Conservation (phyloP, 2,888 invertebrate species). For the Parnassius orleans region DNA sequence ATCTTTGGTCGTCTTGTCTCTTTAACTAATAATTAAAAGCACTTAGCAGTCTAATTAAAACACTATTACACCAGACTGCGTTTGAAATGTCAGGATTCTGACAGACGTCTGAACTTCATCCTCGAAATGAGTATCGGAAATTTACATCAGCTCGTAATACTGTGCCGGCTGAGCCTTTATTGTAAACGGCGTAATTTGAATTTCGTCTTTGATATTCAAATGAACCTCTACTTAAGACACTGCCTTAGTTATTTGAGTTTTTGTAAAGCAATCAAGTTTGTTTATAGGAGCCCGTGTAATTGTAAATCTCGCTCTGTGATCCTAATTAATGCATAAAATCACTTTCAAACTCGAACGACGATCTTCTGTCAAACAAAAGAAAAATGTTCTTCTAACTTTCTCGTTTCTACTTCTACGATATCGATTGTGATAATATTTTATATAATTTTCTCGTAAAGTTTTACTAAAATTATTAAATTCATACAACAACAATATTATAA, state of each 20-base stretch:
- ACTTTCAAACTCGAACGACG: constrained; percentile 57
- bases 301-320: constrained; percentile 77
- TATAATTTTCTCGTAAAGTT: too few relatives aligned
- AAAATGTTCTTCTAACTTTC: constrained; percentile 37
- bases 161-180: constrained; percentile 75
- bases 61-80: constrained; percentile 29
- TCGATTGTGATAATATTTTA: too few relatives aligned
- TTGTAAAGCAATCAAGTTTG: constrained; percentile 81
- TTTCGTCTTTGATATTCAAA: constrained; percentile 81
- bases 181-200: constrained; percentile 81
- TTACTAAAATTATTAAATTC: too few relatives aligned
- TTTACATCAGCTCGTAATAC: constrained; percentile 80
- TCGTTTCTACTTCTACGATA: constrained; percentile 4
- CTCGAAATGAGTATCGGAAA: constrained; percentile 80
- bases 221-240: constrained; percentile 79
- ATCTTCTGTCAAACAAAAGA: constrained; percentile 43
- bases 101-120: constrained; percentile 73
- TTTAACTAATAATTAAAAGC: background rate
- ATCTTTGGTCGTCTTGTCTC: too few relatives aligned
- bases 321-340: constrained; percentile 76
- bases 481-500: too few relatives aligned
- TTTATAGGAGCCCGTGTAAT: constrained; percentile 76
- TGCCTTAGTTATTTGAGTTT: constrained; percentile 81
- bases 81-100: constrained; percentile 52
- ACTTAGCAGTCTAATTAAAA: constrained; percentile 26